phyloP scores from a whole-genome alignment of 2,888 invertebrate species.

The Chrysotoxum bicinctum region DNA sequence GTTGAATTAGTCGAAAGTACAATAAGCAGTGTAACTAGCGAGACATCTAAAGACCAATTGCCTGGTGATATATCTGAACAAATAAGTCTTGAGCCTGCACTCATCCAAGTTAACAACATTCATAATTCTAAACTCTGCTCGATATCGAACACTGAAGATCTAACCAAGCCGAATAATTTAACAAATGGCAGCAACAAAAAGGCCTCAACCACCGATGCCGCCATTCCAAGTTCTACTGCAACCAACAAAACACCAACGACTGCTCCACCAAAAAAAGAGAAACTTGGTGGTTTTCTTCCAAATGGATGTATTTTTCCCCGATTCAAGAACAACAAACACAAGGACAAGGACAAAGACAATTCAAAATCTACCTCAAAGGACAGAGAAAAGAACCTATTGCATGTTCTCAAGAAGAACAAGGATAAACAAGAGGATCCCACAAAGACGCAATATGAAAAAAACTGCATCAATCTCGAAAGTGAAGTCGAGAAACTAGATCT shows the following conservation, averaged over 20 bases:
- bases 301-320: constrained; percentile 81
- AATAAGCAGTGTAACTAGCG: constrained; percentile 24
- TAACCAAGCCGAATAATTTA: constrained; percentile 61
- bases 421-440: constrained; percentile 79
- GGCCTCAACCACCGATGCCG: constrained; percentile 28
- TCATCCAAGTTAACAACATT: constrained; percentile 57
- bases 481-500: constrained; percentile 81
- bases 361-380: constrained; percentile 77
- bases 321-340: constrained; percentile 81
- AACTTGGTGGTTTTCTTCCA: constrained; percentile 81
- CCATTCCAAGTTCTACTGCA: constrained; percentile 45
- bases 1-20: constrained; percentile 21
- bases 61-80: constrained; percentile 26
- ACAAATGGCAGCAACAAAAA: constrained; percentile 47
- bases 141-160: constrained; percentile 53
- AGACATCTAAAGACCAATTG: constrained; percentile 9
- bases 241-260: constrained; percentile 65
- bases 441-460: constrained; percentile 78
- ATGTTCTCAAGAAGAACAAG: constrained; percentile 80
- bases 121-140: constrained; percentile 56
- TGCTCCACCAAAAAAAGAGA: constrained; percentile 79
- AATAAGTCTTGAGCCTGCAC: constrained; percentile 31
- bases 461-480: constrained; percentile 80
- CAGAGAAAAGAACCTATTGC: constrained; percentile 79
- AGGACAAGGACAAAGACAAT: constrained; percentile 78